These are phyloP conservation scores for Otus sunia DNA, from an alignment of 2,113 vertebrate species.

Conservation along the genomic window DNA sequence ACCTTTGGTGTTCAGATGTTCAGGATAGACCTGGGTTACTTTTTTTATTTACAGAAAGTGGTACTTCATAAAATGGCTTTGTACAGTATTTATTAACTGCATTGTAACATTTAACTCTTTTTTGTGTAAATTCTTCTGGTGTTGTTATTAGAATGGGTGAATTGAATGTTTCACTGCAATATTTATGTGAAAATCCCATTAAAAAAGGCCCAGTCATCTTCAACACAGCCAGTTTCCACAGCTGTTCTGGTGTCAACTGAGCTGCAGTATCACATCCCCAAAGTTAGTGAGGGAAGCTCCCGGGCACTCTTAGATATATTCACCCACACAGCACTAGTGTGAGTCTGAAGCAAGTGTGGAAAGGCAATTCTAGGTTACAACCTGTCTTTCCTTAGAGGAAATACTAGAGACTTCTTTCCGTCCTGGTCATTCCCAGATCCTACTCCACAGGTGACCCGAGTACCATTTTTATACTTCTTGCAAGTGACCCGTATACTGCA, in stretches of 20 bases:
- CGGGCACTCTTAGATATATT: too few species aligned
- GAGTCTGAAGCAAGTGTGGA: not conserved
- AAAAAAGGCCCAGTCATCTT: not conserved
- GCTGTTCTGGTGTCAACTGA: not conserved
- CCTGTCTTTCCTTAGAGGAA: not conserved
- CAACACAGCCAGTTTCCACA: not conserved
- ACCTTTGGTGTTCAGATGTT: not conserved
- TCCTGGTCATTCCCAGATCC: not conserved
- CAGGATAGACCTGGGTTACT: not conserved
- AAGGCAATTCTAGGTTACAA: not conserved
- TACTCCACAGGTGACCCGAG: not conserved
- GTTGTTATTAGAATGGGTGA: not conserved
- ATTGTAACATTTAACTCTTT: not conserved
- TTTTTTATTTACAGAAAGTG: not conserved
- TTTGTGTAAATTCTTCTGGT: not conserved
- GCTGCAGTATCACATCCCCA: not conserved
- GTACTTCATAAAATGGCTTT: not conserved
- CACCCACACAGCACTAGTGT: fast-evolving
- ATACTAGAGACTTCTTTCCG: not conserved
- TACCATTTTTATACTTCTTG: not conserved
- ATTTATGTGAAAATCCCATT: not conserved
- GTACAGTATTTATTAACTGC: not conserved
- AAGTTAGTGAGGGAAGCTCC: not conserved
- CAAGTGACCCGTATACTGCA: not conserved
- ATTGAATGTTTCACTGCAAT: not conserved